These are phyloP conservation scores for Hydrozoanthus tunicans DNA, from an alignment of 64 coral and sea anemone genomes.

Conservation along the genomic window DNA sequence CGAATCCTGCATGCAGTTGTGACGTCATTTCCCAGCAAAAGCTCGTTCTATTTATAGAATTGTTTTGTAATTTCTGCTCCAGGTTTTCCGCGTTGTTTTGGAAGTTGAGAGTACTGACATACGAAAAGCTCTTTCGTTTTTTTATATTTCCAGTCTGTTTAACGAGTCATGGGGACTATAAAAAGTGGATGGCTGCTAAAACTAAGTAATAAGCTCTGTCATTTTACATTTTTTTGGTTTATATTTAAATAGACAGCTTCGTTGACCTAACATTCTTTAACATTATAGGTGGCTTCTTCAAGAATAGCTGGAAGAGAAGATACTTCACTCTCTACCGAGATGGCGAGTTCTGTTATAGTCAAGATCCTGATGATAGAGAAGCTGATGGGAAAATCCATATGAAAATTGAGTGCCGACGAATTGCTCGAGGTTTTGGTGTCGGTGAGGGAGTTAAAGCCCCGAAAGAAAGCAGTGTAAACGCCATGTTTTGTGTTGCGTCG, in stretches of 20 bases:
- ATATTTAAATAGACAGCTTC: slow-evolving; percentile 1
- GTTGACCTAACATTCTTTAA: background rate
- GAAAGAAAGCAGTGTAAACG: slow-evolving; percentile 63
- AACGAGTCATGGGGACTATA: slow-evolving; percentile 71
- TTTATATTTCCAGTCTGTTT: background rate
- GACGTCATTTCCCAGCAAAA: background rate
- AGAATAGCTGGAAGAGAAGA: slow-evolving; percentile 92
- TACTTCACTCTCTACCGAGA: slow-evolving; percentile 90
- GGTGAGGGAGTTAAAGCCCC: slow-evolving; percentile 90
- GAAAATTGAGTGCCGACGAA: slow-evolving; percentile 85
- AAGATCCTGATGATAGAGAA: slow-evolving; percentile 85
- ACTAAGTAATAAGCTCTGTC: slow-evolving; percentile 67
- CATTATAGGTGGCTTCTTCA: slow-evolving; percentile 84
- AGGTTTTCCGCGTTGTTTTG: background rate
- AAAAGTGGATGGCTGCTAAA: slow-evolving; percentile 92
- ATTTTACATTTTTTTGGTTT: background rate
- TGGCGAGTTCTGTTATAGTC: slow-evolving; percentile 93
- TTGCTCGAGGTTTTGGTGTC: slow-evolving; percentile 66
- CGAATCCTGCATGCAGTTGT: background rate
- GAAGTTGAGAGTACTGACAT: background rate
- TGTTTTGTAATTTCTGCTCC: slow-evolving; percentile 10
- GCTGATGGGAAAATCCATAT: slow-evolving; percentile 92
- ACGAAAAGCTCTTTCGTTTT: background rate
- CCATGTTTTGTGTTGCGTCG: slow-evolving; percentile 80
- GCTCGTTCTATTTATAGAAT: slow-evolving; percentile 14